These are phyloP conservation scores for Exephanes ischioxanthus DNA, from an alignment of 2,888 invertebrate genomes.

Conservation along the genomic window DNA sequence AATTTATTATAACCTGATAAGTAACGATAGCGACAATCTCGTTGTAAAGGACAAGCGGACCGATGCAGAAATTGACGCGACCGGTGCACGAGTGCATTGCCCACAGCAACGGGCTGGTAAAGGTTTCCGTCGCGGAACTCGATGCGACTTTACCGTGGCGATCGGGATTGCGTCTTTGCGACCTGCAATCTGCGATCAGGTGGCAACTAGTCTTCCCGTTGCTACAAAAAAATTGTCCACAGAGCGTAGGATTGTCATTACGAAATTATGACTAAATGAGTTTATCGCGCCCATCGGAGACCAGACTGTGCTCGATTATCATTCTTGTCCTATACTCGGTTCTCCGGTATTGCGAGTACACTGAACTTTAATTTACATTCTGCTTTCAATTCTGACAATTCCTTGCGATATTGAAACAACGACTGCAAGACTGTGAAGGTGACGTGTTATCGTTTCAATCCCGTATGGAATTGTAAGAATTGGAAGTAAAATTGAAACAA, in stretches of 20 bases:
- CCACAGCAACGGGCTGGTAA: neutral
- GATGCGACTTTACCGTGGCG: neutral
- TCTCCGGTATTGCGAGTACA: neutral
- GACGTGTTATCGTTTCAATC: too few relatives aligned
- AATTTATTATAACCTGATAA: neutral
- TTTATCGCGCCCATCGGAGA: neutral
- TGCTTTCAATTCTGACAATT: too few relatives aligned
- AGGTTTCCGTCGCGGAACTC: neutral
- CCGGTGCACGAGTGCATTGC: neutral
- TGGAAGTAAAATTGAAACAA: too few relatives aligned
- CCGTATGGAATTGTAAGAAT: too few relatives aligned
- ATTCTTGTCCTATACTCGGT: neutral
- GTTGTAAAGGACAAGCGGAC: neutral
- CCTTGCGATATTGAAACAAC: too few relatives aligned
- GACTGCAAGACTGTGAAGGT: too few relatives aligned
- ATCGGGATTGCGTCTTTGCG: neutral
- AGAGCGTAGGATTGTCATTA: neutral
- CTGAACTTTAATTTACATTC: too few relatives aligned
- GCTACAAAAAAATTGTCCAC: neutral
- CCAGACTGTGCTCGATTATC: neutral
- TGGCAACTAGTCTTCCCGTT: neutral
- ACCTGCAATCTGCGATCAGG: neutral
- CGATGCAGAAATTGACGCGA: neutral
- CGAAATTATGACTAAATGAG: neutral
- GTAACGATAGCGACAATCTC: constrained; percentile 16